These are phyloP conservation scores for Linyphia triangularis DNA, from an alignment of 2,888 invertebrate species.

Conservation along the genomic window DNA sequence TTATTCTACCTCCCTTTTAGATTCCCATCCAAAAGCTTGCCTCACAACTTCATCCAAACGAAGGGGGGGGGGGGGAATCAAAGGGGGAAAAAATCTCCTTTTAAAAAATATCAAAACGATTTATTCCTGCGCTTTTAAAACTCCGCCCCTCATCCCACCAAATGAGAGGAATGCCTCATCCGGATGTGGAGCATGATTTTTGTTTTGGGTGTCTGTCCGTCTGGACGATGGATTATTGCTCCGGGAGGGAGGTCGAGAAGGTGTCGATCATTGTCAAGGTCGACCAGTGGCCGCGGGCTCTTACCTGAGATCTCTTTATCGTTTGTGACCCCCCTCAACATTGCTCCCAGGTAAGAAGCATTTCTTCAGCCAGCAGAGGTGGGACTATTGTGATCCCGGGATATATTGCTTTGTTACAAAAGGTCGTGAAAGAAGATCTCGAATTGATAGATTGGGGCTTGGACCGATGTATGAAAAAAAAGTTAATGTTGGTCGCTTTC, in stretches of 20 bases:
- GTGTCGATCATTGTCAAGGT: constrained; percentile 59
- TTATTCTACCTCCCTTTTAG: too few species aligned
- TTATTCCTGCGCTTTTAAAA: not conserved
- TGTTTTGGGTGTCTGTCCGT: constrained; percentile 41
- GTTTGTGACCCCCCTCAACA: not conserved
- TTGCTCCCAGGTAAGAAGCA: not conserved
- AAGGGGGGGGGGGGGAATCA: too few species aligned
- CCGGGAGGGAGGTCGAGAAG: not conserved
- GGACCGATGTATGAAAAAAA: too few species aligned
- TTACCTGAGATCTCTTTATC: not conserved
- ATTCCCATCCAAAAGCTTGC: too few species aligned
- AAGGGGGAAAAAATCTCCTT: too few species aligned
- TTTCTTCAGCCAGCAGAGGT: too few species aligned
- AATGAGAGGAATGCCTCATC: constrained; percentile 25
- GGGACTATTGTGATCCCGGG: too few species aligned
- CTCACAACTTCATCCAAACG: too few species aligned
- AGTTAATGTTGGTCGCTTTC: too few species aligned
- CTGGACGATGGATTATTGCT: not conserved
- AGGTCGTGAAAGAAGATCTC: too few species aligned
- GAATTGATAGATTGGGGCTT: too few species aligned
- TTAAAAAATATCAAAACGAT: not conserved
- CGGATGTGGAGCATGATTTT: constrained; percentile 44
- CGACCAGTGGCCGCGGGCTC: constrained; percentile 32
- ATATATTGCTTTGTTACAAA: too few species aligned
- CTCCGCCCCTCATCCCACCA: not conserved